phyloP scores from a whole-genome alignment of 2,797 vertebrate genomes.

The Hybognathus amarus region DNA sequence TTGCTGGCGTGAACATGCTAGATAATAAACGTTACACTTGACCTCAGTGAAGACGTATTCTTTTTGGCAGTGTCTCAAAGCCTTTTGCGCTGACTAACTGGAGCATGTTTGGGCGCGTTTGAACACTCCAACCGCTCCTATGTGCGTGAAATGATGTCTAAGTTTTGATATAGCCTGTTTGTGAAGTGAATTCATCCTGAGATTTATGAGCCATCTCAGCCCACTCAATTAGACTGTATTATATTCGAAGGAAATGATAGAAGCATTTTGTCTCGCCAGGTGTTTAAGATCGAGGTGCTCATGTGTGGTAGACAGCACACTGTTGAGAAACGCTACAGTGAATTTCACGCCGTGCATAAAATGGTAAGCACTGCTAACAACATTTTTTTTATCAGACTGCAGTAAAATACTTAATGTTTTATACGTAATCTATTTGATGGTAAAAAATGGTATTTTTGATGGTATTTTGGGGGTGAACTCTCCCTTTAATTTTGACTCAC shows the following conservation, averaged over 20 bases:
- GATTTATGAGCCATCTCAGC: not conserved
- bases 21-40: not conserved
- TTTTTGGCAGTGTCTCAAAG: not conserved
- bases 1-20: not conserved
- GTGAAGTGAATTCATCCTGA: not conserved
- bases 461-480: too few species aligned
- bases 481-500: too few species aligned
- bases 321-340: conserved; percentile 97
- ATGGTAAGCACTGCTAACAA: conserved; percentile 79
- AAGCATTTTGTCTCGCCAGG: conserved; percentile 75
- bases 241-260: not conserved
- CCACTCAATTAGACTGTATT: not conserved
- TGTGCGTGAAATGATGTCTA: not conserved
- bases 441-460: too few species aligned
- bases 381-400: not conserved
- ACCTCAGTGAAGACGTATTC: not conserved
- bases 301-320: conserved; percentile 93
- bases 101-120: not conserved
- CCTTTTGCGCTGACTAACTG: too few species aligned
- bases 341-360: conserved; percentile 97
- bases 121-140: not conserved
- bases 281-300: conserved; percentile 96
- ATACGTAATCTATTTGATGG: too few species aligned
- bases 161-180: not conserved
- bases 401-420: not conserved